Evolutionary conservation across 2,113 vertebrate species (phyloP).

Genomic region (Eubucco bourcierii): DNA sequence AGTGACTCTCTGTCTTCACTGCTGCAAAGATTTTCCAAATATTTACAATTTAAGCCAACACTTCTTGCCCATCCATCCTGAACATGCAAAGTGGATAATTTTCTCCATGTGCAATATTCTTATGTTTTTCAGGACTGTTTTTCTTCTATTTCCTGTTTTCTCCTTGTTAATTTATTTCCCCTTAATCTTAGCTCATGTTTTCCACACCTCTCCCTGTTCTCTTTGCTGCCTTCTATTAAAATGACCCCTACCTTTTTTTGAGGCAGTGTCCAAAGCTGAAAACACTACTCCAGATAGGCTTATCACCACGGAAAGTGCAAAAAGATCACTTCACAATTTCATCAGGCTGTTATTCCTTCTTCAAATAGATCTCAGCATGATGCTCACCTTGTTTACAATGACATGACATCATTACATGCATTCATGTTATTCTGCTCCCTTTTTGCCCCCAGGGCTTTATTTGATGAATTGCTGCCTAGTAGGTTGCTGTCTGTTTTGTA

Average conservation of each 20-base stretch:
- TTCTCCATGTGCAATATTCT: neutral
- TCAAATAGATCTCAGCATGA: neutral
- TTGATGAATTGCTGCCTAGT: neutral
- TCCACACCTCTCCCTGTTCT: neutral
- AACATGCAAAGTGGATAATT: neutral
- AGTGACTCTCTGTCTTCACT: neutral
- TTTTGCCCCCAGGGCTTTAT: neutral
- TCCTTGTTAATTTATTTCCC: neutral
- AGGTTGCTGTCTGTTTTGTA: neutral
- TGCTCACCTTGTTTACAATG: neutral
- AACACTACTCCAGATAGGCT: neutral
- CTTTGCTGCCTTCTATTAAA: neutral
- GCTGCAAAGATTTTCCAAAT: neutral
- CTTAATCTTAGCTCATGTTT: neutral
- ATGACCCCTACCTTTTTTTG: neutral
- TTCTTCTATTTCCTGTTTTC: neutral
- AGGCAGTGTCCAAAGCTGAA: neutral
- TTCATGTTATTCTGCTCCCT: neutral
- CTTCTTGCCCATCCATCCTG: neutral
- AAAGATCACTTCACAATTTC: neutral
- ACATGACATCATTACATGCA: neutral
- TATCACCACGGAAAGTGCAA: neutral
- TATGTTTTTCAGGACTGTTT: neutral
- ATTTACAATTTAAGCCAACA: neutral
- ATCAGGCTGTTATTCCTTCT: neutral